Evolutionary conservation across 2,888 invertebrate genomes (phyloP), one percentile per base, ranked within the genome.

Genomic region (Capitulum mitella): DNA sequence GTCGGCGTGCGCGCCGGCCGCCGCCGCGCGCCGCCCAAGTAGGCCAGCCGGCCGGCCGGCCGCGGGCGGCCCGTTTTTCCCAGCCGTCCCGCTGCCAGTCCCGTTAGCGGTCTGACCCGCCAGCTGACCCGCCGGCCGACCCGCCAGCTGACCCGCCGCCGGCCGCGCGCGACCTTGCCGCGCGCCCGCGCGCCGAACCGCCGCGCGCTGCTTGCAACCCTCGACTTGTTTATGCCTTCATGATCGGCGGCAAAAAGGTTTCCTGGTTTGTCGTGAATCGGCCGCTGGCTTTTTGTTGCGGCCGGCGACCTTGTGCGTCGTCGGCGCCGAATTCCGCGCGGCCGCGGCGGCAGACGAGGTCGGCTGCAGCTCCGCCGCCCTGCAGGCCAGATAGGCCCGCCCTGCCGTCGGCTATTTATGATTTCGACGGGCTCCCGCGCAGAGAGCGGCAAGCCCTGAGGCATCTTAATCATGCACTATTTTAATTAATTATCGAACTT

Each of bases 181-280:
- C 29, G 14, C 61, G 32, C 32, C 10, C 32, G 12, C 32, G 14
- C n/a, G 61, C 61, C 12, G 5, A 10, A 6, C 14, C 6, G 61
- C 29, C 12, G 61, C 61, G 32, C 10, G 48, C 48, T 51, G 48
- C 16, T 32, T 61, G 61, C 61, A 32, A 19, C 70, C 70, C 70
- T 37, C 22, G 34, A 70, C 70, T 34, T 70, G 70, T 70, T 70
- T 70, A 70, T 61, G 8, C 37, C 70, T 70, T 70, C 70, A 70
- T 37, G 70, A 70, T 70, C 22, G 70, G 22, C n/a, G 32, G 32
- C 37, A 70, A 34, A 70, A 70, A 70, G 19, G 37, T 70, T 70
- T 70, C 70, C 70, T 70, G 70, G 70, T 70, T 70, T 22, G 70
- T 70, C 70, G 34, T 37, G 70, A 70, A 70, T 70, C 14, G 70